A percentile compares a stretch with the other conserved stretches of the same genome.
Evolutionary conservation across 2,888 invertebrate genomes (phyloP).

Genomic region (Trachelus tabidus): DNA sequence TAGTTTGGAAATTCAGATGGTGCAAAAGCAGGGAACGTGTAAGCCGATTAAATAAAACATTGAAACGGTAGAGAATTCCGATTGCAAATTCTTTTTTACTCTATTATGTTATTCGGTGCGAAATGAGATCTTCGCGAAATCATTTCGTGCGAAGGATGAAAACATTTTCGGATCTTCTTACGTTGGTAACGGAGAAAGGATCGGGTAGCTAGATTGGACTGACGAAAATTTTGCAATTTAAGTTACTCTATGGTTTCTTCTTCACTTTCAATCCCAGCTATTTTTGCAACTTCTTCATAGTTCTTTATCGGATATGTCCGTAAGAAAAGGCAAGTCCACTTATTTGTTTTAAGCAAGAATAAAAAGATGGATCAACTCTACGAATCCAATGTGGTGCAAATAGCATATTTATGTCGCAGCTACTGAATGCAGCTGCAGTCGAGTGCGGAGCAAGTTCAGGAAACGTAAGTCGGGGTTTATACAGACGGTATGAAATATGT

Average conservation of each 20-base stretch:
- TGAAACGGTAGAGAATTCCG: not conserved
- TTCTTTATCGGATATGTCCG: not conserved
- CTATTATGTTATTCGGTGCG: not conserved
- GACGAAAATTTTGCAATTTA: not conserved
- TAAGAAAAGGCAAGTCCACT: not conserved
- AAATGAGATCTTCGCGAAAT: not conserved
- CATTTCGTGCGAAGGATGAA: not conserved
- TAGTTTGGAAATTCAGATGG: not conserved
- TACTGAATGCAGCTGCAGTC: too few species aligned
- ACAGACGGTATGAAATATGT: too few species aligned
- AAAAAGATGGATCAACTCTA: too few species aligned
- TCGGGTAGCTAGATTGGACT: not conserved
- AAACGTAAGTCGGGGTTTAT: too few species aligned
- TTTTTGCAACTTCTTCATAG: not conserved
- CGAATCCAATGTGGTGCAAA: too few species aligned
- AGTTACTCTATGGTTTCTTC: not conserved
- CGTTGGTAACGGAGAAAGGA: not conserved
- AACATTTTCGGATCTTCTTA: not conserved
- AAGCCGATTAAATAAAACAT: not conserved
- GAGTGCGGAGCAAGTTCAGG: too few species aligned
- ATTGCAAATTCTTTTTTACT: not conserved
- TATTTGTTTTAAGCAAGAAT: too few species aligned
- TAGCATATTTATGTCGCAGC: too few species aligned
- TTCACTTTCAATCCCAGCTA: not conserved
- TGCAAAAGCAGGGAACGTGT: not conserved